Conservation (phyloP, 2,797 vertebrate genomes). For the Aldrovandia affinis region DNA sequence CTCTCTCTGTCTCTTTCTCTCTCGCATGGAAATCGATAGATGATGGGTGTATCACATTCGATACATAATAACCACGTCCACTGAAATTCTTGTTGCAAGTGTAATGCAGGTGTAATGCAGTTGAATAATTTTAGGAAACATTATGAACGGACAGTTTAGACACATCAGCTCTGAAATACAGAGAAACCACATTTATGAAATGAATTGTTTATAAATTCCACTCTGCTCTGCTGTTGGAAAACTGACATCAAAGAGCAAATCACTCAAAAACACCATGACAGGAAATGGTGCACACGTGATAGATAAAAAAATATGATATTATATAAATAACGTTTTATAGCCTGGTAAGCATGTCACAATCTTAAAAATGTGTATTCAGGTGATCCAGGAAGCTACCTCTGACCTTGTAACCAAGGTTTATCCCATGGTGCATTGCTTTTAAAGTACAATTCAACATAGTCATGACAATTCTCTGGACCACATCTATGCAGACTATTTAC, state of each 20-base stretch:
- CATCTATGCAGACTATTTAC: not conserved
- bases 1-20: too few relatives aligned
- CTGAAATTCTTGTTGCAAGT: too few relatives aligned
- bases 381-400: conserved; percentile 13
- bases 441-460: not conserved
- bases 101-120: too few relatives aligned
- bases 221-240: not conserved
- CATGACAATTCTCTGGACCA: not conserved
- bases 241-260: conserved; percentile 5
- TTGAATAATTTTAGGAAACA: too few relatives aligned
- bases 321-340: not conserved
- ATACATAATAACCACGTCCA: too few relatives aligned
- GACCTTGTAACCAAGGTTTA: not conserved
- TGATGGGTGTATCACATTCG: too few relatives aligned
- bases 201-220: too few relatives aligned
- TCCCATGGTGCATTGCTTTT: conserved; percentile 13
- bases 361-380: not conserved
- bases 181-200: too few relatives aligned
- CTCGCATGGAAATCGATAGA: too few relatives aligned
- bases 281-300: not conserved
- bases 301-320: not conserved
- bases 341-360: not conserved
- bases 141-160: too few relatives aligned
- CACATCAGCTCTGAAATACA: too few relatives aligned
- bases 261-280: not conserved